phyloP scores from a whole-genome alignment of 2,797 vertebrate species.

The Champsocephalus esox region DNA sequence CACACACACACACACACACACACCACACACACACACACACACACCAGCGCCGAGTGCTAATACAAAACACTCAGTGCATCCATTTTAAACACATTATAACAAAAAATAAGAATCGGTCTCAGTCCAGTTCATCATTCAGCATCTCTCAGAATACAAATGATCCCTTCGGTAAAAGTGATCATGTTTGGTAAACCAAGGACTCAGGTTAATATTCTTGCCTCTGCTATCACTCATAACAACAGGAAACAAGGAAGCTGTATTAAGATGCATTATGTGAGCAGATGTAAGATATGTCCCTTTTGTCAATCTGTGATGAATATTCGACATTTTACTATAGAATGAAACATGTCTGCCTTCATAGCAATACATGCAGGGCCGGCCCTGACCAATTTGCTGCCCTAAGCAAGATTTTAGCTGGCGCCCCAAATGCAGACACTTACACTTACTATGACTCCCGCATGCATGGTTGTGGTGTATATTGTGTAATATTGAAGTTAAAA shows the following conservation, averaged over 20 bases:
- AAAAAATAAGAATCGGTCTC: constrained; percentile 3
- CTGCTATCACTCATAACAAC: constrained; percentile 21
- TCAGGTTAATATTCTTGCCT: constrained; percentile 27
- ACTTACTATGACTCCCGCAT: no score
- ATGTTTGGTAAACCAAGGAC: constrained; percentile 45
- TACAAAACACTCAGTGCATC: constrained; percentile 28
- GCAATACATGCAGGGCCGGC: neutral
- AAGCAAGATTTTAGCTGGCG: no score
- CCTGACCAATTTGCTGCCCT: no score
- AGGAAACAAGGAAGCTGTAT: constrained; percentile 30
- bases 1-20: no score
- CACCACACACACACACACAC: no score
- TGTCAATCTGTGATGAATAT: constrained; percentile 20
- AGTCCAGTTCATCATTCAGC: constrained; percentile 37
- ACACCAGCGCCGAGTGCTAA: constrained; percentile 13
- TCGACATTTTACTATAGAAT: constrained; percentile 9
- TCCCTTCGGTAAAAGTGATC: constrained; percentile 38
- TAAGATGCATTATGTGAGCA: constrained; percentile 24
- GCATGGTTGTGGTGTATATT: no score
- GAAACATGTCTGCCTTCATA: constrained; percentile 17
- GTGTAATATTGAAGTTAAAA: no score
- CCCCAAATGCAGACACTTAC: no score
- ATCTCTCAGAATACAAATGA: constrained; percentile 29
- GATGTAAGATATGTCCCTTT: constrained; percentile 8
- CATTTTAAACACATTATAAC: constrained; percentile 3